Conservation (phyloP, 2,113 vertebrate species). For the Hymenochirus boettgeri region DNA sequence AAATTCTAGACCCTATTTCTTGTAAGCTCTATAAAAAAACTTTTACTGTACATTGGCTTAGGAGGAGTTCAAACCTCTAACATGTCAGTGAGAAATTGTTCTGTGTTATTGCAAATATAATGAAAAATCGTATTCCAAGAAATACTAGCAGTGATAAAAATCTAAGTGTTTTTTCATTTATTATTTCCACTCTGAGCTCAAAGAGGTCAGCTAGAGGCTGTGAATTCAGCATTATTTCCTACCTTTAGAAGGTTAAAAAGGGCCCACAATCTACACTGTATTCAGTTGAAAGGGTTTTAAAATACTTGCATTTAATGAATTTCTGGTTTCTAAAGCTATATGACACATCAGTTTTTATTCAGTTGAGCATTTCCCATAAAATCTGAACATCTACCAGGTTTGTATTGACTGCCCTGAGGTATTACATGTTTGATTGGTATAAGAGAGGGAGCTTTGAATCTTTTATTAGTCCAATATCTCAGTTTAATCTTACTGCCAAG, state of each 20-base stretch:
- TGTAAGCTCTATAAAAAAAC: too few species aligned
- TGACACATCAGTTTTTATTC: conserved; percentile 17
- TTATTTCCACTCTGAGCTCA: neutral
- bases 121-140: neutral
- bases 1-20: too few species aligned
- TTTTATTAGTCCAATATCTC: conserved; percentile 23
- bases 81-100: neutral
- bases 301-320: conserved; percentile 26
- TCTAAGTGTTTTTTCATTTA: conserved; percentile 13
- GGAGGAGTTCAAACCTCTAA: neutral
- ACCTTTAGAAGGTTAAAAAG: conserved; percentile 7
- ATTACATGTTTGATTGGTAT: conserved; percentile 21
- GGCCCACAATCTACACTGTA: conserved; percentile 15
- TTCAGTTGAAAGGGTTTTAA: neutral
- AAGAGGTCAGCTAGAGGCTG: conserved; percentile 16
- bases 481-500: conserved; percentile 19
- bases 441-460: conserved; percentile 13
- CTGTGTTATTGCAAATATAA: neutral
- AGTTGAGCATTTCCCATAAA: conserved; percentile 31
- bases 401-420: conserved; percentile 19
- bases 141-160: conserved; percentile 1
- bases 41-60: too few species aligned
- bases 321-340: conserved; percentile 12
- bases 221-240: conserved; percentile 7
- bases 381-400: conserved; percentile 15